These are phyloP conservation scores for Frieseomelitta varia DNA, from an alignment of 1,140 invertebrate species.

Conservation along the genomic window DNA sequence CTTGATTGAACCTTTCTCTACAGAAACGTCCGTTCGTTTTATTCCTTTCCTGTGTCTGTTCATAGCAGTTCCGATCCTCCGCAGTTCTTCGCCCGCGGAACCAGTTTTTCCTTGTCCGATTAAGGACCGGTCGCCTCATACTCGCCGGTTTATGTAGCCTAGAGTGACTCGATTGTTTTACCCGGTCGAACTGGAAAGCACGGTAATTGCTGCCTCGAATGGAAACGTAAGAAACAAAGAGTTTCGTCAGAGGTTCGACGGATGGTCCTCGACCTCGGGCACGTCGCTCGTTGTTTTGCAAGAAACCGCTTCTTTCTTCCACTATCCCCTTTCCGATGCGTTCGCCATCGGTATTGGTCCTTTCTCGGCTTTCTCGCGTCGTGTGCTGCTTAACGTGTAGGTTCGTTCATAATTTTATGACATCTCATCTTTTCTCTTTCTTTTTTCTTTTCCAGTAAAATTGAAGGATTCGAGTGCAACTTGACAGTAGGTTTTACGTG, in stretches of 20 bases:
- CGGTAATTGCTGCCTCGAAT: conserved; percentile 65
- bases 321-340: neutral
- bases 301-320: neutral
- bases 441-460: too few species aligned
- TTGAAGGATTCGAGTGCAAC: too few species aligned
- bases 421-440: too few species aligned
- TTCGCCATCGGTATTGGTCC: neutral
- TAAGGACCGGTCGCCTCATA: conserved; percentile 63
- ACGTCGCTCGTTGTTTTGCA: neutral
- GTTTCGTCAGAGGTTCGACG: conserved; percentile 44
- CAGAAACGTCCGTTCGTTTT: conserved; percentile 46
- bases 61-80: conserved; percentile 47
- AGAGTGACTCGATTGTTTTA: conserved; percentile 60
- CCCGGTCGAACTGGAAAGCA: conserved; percentile 62
- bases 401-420: neutral
- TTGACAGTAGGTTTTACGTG: too few species aligned
- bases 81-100: conserved; percentile 45
- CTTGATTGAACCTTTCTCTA: conserved; percentile 40
- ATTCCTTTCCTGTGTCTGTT: conserved; percentile 52
- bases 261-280: conserved; percentile 9
- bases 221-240: conserved; percentile 49
- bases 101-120: conserved; percentile 63
- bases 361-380: neutral
- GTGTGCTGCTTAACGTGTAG: neutral
- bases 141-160: conserved; percentile 49